Conservation (phyloP, 64 coral and sea anemone genomes). For the Montipora foliosa region DNA sequence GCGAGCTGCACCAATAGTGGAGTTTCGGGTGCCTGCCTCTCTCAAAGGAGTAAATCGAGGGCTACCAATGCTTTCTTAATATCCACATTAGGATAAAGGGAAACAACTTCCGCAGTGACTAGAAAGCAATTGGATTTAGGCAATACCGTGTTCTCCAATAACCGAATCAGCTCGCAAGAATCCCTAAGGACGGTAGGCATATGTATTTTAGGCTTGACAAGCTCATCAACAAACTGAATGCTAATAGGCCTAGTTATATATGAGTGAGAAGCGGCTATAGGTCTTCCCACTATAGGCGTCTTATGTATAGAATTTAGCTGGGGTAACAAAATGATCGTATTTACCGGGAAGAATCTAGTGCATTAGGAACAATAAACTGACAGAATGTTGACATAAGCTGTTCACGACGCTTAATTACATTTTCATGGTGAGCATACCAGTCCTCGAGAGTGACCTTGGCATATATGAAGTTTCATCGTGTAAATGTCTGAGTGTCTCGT, state of each 20-base stretch:
- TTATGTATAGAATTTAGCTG: slow-evolving; percentile 48
- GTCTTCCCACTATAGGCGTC: slow-evolving; percentile 1
- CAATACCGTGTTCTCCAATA: slow-evolving; percentile 22
- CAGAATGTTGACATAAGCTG: neutral
- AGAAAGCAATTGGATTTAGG: slow-evolving; percentile 37
- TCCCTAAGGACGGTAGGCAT: slow-evolving; percentile 60
- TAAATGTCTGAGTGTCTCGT: no score
- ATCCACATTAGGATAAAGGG: neutral
- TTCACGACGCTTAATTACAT: neutral
- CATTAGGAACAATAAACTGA: slow-evolving; percentile 28
- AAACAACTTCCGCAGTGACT: neutral
- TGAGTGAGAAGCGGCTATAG: slow-evolving; percentile 1
- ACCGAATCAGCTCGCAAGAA: slow-evolving; percentile 43
- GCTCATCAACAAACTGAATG: slow-evolving; percentile 44
- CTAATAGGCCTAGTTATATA: no score
- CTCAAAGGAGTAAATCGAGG: no score
- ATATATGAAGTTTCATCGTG: no score
- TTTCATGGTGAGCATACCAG: neutral
- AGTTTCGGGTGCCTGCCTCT: no score
- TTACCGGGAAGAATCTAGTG: slow-evolving; percentile 12
- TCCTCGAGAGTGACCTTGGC: no score
- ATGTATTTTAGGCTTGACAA: slow-evolving; percentile 39
- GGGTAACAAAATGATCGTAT: slow-evolving; percentile 30
- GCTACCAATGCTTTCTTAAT: no score
- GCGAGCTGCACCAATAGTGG: no score